Percentiles rank a stretch among this genome's conserved stretches.
These are phyloP conservation scores for Philypnodon macrostomus DNA, from an alignment of 2,797 vertebrate genomes.

Conservation along the genomic window DNA sequence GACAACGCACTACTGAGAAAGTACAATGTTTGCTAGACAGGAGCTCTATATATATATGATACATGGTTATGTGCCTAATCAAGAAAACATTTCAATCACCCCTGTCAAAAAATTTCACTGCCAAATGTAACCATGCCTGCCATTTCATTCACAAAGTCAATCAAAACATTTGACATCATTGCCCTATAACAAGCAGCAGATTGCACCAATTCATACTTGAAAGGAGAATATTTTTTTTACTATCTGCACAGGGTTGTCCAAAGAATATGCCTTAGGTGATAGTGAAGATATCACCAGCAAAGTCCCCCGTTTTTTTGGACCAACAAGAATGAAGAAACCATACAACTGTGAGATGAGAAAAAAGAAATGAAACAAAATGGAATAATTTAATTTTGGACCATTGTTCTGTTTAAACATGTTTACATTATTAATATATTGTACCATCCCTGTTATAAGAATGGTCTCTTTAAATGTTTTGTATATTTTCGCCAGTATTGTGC, in stretches of 20 bases:
- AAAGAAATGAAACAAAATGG: slow-evolving; percentile 34
- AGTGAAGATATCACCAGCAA: slow-evolving; percentile 31
- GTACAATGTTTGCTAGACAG: neutral
- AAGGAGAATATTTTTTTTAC: slow-evolving; percentile 63
- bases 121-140: slow-evolving; percentile 41
- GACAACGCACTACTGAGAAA: slow-evolving; percentile 4
- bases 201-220: slow-evolving; percentile 57
- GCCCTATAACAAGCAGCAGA: slow-evolving; percentile 29
- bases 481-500: slow-evolving; percentile 63
- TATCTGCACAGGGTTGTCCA: slow-evolving; percentile 74
- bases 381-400: slow-evolving; percentile 60
- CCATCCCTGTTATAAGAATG: slow-evolving; percentile 55
- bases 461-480: slow-evolving; percentile 62
- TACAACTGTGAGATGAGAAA: slow-evolving; percentile 39
- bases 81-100: too few species aligned
- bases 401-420: slow-evolving; percentile 77
- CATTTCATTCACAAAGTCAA: slow-evolving; percentile 4
- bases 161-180: neutral
- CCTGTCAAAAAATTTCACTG: too few species aligned
- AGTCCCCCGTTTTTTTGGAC: slow-evolving; percentile 46
- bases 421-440: slow-evolving; percentile 84
- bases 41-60: too few species aligned
- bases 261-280: slow-evolving; percentile 71
- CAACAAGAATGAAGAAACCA: slow-evolving; percentile 61
- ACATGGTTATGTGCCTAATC: too few species aligned